These are phyloP conservation scores for Agrotis ipsilon DNA, from an alignment of 2,888 invertebrate genomes.

Conservation along the genomic window DNA sequence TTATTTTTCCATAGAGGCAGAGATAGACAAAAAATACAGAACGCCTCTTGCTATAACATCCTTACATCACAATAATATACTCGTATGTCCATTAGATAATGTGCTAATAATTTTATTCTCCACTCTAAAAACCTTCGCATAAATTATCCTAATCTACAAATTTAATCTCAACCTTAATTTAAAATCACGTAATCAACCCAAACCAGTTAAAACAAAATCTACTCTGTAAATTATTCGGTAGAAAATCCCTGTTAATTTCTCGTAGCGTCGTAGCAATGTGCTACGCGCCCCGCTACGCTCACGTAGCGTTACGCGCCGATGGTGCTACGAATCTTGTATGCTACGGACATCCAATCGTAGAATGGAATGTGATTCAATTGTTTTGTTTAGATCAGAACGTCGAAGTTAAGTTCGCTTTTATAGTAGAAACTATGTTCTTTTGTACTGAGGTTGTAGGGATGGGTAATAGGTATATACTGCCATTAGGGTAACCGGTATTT, in stretches of 20 bases:
- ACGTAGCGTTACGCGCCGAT: constrained; percentile 52
- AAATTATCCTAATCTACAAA: constrained; percentile 1
- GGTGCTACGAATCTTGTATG: constrained; percentile 58
- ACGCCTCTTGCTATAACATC: neutral
- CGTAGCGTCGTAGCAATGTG: constrained; percentile 39
- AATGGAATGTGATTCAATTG: constrained; percentile 56
- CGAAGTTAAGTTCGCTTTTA: constrained; percentile 43
- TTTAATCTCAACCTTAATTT: constrained; percentile 9
- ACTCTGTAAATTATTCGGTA: constrained; percentile 4
- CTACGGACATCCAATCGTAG: constrained; percentile 60
- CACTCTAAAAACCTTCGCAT: neutral
- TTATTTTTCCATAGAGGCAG: neutral
- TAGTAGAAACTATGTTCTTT: constrained; percentile 23
- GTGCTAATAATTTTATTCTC: neutral
- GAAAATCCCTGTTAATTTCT: constrained; percentile 15
- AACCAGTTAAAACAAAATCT: neutral
- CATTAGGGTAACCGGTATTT: neutral
- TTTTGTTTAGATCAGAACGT: constrained; percentile 39
- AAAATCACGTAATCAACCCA: neutral
- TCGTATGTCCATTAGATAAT: neutral
- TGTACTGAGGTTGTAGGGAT: constrained; percentile 11
- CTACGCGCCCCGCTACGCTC: constrained; percentile 48
- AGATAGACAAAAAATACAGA: neutral
- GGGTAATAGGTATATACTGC: constrained; percentile 4
- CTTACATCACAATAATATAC: neutral